A percentile compares a stretch with the other conserved stretches of the same genome.
Evolutionary conservation across 2,113 vertebrate species (phyloP).

Genomic region (Microcebus griseorufus): DNA sequence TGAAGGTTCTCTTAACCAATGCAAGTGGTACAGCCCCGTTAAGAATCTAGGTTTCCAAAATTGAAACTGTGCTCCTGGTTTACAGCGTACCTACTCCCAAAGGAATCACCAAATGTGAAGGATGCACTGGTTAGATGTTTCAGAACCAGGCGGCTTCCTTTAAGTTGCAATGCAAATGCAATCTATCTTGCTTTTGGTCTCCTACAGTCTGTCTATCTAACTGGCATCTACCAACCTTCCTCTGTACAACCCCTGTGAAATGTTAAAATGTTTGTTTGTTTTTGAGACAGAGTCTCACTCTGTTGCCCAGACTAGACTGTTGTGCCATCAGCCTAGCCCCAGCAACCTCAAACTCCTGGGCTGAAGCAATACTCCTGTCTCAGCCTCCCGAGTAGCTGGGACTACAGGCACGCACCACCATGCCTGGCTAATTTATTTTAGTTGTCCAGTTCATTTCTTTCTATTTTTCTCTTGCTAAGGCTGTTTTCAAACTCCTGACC

Average conservation of each 20-base stretch:
- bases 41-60: background rate
- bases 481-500: no score
- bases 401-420: no score
- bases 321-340: no score
- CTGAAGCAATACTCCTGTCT: no score
- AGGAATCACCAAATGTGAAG: background rate
- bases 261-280: background rate
- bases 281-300: no score
- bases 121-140: background rate
- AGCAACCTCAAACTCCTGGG: no score
- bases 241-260: background rate
- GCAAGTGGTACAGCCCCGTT: background rate
- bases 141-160: background rate
- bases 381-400: no score
- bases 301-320: no score
- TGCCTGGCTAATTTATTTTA: no score
- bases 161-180: background rate
- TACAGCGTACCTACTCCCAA: background rate
- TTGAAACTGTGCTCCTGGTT: background rate
- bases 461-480: no score
- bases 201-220: background rate
- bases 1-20: background rate
- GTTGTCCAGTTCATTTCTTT: no score
- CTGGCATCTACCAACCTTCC: background rate
- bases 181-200: background rate